phyloP scores from a whole-genome alignment of 1,140 invertebrate genomes.

The Drosophila kanapiae region DNA sequence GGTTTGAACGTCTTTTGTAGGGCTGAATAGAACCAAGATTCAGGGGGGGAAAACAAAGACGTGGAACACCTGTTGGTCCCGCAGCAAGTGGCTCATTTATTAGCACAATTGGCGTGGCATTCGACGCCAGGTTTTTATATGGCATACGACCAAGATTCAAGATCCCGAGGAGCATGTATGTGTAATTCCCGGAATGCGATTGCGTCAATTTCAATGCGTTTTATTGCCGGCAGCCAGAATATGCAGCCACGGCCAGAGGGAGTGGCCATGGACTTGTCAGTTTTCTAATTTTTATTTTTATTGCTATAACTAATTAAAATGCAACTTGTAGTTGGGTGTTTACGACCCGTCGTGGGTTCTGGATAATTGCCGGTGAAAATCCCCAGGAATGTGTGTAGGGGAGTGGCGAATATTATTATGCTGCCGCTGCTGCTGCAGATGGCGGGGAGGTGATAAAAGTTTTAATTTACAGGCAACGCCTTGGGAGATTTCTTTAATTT shows the following conservation, averaged over 20 bases:
- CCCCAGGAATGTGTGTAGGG: slow-evolving; percentile 16
- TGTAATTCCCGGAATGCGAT: slow-evolving; percentile 63
- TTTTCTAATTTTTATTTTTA: slow-evolving; percentile 37
- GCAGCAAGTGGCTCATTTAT: slow-evolving; percentile 67
- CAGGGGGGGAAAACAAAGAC: slow-evolving; percentile 34
- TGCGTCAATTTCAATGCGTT: slow-evolving; percentile 58
- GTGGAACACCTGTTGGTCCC: slow-evolving; percentile 61
- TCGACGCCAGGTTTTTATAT: slow-evolving; percentile 26
- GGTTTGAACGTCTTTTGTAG: slow-evolving; percentile 21
- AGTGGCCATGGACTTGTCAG: slow-evolving; percentile 12
- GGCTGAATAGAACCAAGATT: slow-evolving; percentile 16
- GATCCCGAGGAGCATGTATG: slow-evolving; percentile 18
- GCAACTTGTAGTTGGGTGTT: slow-evolving; percentile 58
- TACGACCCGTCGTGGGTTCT: slow-evolving; percentile 30
- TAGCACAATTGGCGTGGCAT: slow-evolving; percentile 63
- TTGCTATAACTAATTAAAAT: slow-evolving; percentile 52
- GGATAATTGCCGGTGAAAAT: slow-evolving; percentile 30
- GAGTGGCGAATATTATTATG: slow-evolving; percentile 24
- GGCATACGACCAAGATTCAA: slow-evolving; percentile 13
- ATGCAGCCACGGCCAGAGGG: slow-evolving; percentile 4
- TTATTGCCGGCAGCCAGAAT: slow-evolving; percentile 44
- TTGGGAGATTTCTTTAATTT: slow-evolving; percentile 15
- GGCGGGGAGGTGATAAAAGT: slow-evolving; percentile 26
- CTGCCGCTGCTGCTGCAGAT: slow-evolving; percentile 3
- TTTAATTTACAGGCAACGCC: slow-evolving; percentile 10